These are phyloP conservation scores for Collichthys lucidus DNA, from an alignment of 2,113 vertebrate genomes.

Conservation along the genomic window DNA sequence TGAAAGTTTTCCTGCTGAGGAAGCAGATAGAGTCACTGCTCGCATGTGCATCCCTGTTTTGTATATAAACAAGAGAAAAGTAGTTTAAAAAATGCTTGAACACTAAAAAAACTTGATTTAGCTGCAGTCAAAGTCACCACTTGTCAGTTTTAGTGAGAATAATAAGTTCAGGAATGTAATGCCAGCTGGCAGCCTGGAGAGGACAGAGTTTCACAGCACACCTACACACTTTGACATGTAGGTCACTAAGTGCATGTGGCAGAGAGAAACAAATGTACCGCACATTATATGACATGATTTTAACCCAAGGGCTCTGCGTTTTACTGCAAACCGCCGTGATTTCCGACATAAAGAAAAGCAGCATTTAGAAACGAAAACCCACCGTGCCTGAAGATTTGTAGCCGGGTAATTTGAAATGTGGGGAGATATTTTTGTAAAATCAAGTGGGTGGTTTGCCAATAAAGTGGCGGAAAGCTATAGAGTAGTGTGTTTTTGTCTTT, in stretches of 20 bases:
- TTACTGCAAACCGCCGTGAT: slow-evolving; percentile 62
- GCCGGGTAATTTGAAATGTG: slow-evolving; percentile 43
- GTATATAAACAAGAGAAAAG: neutral
- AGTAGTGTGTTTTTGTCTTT: slow-evolving; percentile 4
- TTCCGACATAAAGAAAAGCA: slow-evolving; percentile 56
- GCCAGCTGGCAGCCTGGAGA: slow-evolving; percentile 34
- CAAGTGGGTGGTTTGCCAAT: slow-evolving; percentile 38
- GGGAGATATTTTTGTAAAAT: slow-evolving; percentile 43
- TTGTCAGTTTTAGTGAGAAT: neutral
- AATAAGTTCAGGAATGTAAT: slow-evolving; percentile 11
- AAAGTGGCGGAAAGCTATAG: neutral
- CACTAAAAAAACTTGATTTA: neutral
- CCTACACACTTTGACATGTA: slow-evolving; percentile 18
- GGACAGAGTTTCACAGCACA: slow-evolving; percentile 40
- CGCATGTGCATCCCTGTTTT: neutral
- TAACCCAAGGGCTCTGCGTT: slow-evolving; percentile 52
- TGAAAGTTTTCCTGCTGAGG: neutral
- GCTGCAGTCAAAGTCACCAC: neutral
- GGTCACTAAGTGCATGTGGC: slow-evolving; percentile 45
- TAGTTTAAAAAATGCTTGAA: neutral
- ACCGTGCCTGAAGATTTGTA: slow-evolving; percentile 30
- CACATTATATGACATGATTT: slow-evolving; percentile 58
- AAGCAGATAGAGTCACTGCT: neutral
- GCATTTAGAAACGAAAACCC: slow-evolving; percentile 35
- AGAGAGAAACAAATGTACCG: slow-evolving; percentile 8